A percentile compares a stretch with the other conserved stretches of the same genome.
Evolutionary conservation across 2,888 invertebrate species (phyloP).

Genomic region (Sphaeridia pumilis): DNA sequence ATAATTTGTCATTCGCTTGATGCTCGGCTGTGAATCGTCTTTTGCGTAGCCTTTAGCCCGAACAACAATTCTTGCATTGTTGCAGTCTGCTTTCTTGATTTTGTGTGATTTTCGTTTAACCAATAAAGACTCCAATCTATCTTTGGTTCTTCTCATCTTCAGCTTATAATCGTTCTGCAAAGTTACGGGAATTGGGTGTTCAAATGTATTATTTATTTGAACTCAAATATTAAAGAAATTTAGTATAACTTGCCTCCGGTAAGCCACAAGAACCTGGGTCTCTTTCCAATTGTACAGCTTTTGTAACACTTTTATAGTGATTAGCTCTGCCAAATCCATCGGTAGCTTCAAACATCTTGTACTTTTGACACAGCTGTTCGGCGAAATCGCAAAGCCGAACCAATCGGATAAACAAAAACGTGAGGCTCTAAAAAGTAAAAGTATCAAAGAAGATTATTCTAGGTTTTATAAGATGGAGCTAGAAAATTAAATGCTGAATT

Average conservation of each 20-base stretch:
- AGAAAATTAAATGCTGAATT: no score
- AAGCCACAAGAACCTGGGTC: conserved; percentile 9
- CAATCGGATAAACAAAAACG: conserved; percentile 11
- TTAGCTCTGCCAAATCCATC: conserved; percentile 9
- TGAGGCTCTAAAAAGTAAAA: conserved; percentile 8
- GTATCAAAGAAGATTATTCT: no score
- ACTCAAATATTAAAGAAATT: not conserved
- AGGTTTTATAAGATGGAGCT: no score
- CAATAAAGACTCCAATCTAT: no score
- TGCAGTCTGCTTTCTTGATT: conserved; percentile 18
- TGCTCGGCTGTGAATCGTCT: conserved; percentile 1
- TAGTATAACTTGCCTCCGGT: conserved; percentile 7
- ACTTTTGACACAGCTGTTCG: conserved; percentile 8
- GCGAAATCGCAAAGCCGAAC: conserved; percentile 12
- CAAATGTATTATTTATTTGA: not conserved
- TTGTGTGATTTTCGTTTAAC: not conserved
- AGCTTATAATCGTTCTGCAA: conserved; percentile 13
- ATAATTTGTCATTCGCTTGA: conserved; percentile 15
- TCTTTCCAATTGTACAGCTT: conserved; percentile 6
- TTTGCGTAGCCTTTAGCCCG: not conserved
- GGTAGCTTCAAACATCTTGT: conserved; percentile 10
- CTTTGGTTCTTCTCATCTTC: no score
- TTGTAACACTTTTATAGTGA: conserved; percentile 10
- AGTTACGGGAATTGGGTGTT: not conserved
- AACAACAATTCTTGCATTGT: conserved; percentile 19